These are phyloP conservation scores for Eclectus roratus DNA, from an alignment of 2,113 vertebrate species.

Conservation along the genomic window DNA sequence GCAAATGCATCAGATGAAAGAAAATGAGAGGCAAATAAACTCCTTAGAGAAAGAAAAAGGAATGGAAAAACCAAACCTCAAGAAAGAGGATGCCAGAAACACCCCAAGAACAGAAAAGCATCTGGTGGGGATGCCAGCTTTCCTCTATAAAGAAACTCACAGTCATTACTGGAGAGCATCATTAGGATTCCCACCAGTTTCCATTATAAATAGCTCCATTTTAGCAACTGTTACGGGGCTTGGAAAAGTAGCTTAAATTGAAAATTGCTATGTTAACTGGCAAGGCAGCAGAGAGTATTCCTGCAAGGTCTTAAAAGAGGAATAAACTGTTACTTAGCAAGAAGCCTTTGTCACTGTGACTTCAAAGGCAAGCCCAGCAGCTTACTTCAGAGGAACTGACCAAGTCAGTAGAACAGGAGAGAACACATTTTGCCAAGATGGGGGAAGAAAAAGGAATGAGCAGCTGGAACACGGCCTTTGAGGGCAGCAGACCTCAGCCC, in stretches of 20 bases:
- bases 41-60: not conserved
- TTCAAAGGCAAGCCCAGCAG: not conserved
- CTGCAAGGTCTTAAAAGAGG: not conserved
- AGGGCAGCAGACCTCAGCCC: not conserved
- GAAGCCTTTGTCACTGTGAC: not conserved
- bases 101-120: not conserved
- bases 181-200: not conserved
- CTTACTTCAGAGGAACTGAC: not conserved
- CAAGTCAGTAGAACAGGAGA: not conserved
- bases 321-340: not conserved
- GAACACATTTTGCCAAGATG: not conserved
- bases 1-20: not conserved
- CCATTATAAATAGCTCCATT: not conserved
- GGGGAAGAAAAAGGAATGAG: not conserved
- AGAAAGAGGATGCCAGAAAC: not conserved
- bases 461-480: rapidly evolving
- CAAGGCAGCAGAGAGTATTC: not conserved
- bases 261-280: not conserved
- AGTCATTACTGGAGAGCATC: not conserved
- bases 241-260: not conserved
- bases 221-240: not conserved
- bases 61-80: not conserved
- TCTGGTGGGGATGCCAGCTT: not conserved
- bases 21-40: not conserved
- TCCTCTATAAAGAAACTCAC: not conserved